Percentiles rank a stretch among this genome's conserved stretches.
Conservation (phyloP, 2,797 vertebrate genomes). For the Lophotriccus pileatus region DNA sequence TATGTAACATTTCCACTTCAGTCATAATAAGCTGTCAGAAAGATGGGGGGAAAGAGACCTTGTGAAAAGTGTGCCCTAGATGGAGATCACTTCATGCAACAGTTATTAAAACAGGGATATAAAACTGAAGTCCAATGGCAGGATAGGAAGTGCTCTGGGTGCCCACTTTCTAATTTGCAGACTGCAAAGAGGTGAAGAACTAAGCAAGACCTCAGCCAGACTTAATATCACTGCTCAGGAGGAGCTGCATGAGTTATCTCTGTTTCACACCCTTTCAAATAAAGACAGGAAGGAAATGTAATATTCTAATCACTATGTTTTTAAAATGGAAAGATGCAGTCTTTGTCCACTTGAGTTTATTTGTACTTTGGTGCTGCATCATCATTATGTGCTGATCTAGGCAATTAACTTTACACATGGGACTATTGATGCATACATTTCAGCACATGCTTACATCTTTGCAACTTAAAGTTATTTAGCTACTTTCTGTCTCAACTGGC, state of each 20-base stretch:
- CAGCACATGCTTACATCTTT: neutral
- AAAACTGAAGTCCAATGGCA: neutral
- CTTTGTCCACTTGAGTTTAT: neutral
- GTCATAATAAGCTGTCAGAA: slow-evolving; percentile 52
- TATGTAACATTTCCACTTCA: slow-evolving; percentile 66
- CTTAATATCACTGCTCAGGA: neutral
- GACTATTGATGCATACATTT: neutral
- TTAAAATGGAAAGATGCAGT: neutral
- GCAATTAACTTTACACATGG: slow-evolving; percentile 24
- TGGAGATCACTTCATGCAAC: slow-evolving; percentile 31
- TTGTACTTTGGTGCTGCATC: neutral
- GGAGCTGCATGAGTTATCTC: neutral
- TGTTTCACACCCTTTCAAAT: neutral
- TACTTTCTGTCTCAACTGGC: neutral
- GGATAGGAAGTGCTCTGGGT: neutral
- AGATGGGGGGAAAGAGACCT: slow-evolving; percentile 22
- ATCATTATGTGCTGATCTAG: slow-evolving; percentile 8
- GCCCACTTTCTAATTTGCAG: neutral
- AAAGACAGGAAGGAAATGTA: neutral
- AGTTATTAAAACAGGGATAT: neutral
- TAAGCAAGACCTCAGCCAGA: neutral
- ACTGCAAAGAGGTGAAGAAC: neutral
- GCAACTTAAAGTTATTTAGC: neutral
- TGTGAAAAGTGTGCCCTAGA: slow-evolving; percentile 51
- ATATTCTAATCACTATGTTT: neutral